These are phyloP conservation scores for Cheumatopsyche charites DNA, from an alignment of 1,140 invertebrate genomes.

Conservation along the genomic window DNA sequence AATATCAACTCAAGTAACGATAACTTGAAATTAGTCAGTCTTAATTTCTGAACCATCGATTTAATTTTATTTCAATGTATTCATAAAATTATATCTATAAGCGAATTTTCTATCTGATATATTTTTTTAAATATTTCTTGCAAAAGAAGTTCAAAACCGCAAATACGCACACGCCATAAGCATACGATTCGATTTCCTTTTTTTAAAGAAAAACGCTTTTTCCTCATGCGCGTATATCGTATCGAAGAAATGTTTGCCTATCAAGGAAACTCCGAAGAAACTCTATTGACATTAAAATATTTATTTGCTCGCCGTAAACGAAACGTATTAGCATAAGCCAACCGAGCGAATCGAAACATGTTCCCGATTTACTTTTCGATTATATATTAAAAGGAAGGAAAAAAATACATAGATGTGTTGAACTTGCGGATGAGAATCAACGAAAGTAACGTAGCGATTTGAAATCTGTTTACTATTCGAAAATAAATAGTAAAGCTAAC, in stretches of 20 bases:
- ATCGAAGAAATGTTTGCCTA: slow-evolving; percentile 6
- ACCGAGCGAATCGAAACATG: no score
- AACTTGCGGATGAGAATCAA: no score
- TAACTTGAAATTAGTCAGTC: no score
- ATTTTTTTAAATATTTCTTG: no score
- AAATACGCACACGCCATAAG: neutral
- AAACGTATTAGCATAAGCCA: slow-evolving; percentile 10
- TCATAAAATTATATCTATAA: no score
- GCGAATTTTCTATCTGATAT: no score
- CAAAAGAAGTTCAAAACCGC: neutral
- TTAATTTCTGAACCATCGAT: no score
- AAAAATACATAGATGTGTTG: neutral
- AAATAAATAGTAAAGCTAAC: neutral
- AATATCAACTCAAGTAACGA: no score
- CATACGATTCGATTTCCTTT: neutral
- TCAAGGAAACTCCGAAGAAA: neutral
- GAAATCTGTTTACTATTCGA: no score
- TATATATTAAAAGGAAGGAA: neutral
- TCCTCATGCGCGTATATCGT: neutral
- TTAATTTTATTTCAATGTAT: no score
- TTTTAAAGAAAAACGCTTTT: neutral
- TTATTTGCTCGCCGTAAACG: slow-evolving; percentile 10
- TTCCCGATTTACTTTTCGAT: no score
- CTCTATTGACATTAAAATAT: slow-evolving; percentile 24
- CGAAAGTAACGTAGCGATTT: no score